phyloP scores from a whole-genome alignment of 2,797 vertebrate genomes.

The Astyanax mexicanus region DNA sequence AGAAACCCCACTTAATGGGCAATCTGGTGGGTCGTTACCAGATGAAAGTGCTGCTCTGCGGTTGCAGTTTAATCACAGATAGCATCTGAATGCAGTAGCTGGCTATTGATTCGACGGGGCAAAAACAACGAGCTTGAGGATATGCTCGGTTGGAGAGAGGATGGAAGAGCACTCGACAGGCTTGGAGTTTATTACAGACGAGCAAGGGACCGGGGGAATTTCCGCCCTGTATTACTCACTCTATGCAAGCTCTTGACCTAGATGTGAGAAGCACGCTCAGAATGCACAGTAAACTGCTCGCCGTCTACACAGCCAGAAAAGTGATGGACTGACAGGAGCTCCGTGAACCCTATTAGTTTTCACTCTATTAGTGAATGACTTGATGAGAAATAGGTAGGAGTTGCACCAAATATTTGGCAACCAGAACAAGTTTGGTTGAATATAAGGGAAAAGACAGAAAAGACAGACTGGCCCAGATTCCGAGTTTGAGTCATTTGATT shows the following conservation, averaged over 20 bases:
- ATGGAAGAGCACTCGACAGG: conserved; percentile 8
- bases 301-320: conserved; percentile 40
- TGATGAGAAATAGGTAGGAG: too few species aligned
- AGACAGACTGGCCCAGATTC: too few species aligned
- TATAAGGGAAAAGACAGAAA: too few species aligned
- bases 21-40: conserved; percentile 1
- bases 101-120: conserved; percentile 1
- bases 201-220: conserved; percentile 63
- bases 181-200: conserved; percentile 48
- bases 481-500: too few species aligned
- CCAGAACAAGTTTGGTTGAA: too few species aligned
- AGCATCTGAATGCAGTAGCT: background rate
- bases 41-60: background rate
- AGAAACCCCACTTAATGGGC: background rate
- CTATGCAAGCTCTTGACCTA: conserved; percentile 73
- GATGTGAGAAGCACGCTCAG: conserved; percentile 58
- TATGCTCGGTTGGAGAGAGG: conserved; percentile 16
- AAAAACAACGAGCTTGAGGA: background rate
- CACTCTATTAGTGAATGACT: too few species aligned
- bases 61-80: background rate
- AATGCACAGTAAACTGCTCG: conserved; percentile 46
- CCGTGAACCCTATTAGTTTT: conserved; percentile 45
- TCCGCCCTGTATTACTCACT: conserved; percentile 67
- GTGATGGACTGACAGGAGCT: conserved; percentile 46
- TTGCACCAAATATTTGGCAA: too few species aligned